Conservation (phyloP, 1,140 invertebrate species). For the Sinella curviseta region DNA sequence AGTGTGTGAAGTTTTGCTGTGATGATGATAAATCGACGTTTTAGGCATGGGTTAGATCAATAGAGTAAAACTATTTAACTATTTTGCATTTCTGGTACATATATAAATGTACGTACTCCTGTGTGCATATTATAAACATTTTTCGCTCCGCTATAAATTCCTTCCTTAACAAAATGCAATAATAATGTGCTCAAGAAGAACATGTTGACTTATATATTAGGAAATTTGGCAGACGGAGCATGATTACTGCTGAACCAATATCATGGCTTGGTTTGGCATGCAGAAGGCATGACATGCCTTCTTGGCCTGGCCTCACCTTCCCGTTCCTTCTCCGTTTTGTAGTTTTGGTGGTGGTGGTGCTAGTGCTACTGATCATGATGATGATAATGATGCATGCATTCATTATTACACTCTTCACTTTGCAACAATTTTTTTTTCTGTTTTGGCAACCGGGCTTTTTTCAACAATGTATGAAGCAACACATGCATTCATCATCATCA, state of each 20-base stretch:
- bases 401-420: background rate
- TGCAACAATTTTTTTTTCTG: background rate
- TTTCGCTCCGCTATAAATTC: background rate
- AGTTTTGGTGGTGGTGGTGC: background rate
- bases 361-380: background rate
- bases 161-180: slow-evolving; percentile 4
- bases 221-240: background rate
- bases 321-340: background rate
- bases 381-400: no score
- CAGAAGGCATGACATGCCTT: background rate
- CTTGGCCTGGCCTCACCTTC: slow-evolving; percentile 9
- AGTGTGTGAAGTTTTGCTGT: no score
- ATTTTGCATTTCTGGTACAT: no score
- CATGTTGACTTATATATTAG: background rate
- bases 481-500: no score
- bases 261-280: background rate
- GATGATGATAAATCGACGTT: no score
- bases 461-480: slow-evolving; percentile 5
- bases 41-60: no score
- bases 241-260: background rate
- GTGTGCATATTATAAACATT: no score
- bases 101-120: no score
- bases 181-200: no score
- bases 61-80: no score
- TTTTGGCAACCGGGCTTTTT: slow-evolving; percentile 16